phyloP scores from a whole-genome alignment of 2,888 invertebrate genomes.

The Bedellia somnulentella region DNA sequence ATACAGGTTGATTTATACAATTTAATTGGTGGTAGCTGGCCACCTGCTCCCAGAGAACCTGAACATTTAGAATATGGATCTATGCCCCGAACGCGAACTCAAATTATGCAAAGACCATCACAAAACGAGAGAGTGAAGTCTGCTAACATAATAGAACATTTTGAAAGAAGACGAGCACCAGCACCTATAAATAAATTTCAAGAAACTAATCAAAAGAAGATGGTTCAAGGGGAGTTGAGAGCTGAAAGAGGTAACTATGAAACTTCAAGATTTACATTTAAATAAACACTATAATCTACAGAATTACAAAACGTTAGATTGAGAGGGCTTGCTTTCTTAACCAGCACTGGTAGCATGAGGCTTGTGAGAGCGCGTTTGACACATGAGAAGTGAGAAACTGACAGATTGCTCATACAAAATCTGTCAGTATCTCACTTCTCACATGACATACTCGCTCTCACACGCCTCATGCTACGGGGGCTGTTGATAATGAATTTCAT shows the following conservation, averaged over 20 bases:
- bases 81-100: conserved; percentile 19
- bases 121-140: conserved; percentile 60
- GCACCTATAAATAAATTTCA: conserved; percentile 12
- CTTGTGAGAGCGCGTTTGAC: no score
- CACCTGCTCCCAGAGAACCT: conserved; percentile 39
- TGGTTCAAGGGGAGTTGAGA: conserved; percentile 49
- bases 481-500: no score
- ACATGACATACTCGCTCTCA: no score
- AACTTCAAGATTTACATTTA: no score
- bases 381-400: no score
- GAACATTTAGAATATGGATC: conserved; percentile 36
- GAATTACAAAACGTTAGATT: no score
- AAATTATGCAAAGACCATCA: conserved; percentile 38
- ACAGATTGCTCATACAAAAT: no score
- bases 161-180: conserved; percentile 35
- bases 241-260: conserved; percentile 47
- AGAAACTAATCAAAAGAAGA: conserved; percentile 24
- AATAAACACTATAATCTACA: no score
- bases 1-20: conserved; percentile 45
- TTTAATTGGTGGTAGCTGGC: conserved; percentile 52
- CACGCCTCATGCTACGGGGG: no score
- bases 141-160: conserved; percentile 59
- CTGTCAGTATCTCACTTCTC: no score
- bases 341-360: no score
- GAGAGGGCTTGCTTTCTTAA: no score